Evolutionary conservation across 2,888 invertebrate genomes (phyloP).

Genomic region (Andrena haemorrhoa): DNA sequence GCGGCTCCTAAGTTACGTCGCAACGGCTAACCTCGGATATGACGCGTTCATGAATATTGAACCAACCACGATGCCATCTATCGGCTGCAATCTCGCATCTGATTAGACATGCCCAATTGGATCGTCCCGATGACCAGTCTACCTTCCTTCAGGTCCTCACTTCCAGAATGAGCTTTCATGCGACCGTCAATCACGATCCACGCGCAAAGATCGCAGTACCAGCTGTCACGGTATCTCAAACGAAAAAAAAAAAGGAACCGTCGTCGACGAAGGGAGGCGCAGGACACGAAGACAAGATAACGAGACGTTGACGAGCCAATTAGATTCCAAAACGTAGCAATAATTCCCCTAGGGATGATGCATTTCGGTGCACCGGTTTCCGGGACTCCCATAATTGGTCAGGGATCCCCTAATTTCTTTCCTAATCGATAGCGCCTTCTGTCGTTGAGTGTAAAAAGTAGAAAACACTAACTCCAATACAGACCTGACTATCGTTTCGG

Average conservation of each 20-base stretch:
- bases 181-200: slow-evolving; percentile 62
- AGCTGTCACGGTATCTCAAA: slow-evolving; percentile 78
- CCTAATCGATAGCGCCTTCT: slow-evolving; percentile 53
- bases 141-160: neutral
- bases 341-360: slow-evolving; percentile 61
- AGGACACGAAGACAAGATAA: slow-evolving; percentile 74
- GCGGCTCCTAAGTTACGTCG: slow-evolving; percentile 57
- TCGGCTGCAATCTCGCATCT: neutral
- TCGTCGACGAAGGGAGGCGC: slow-evolving; percentile 26
- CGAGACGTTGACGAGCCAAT: slow-evolving; percentile 83
- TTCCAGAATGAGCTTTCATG: slow-evolving; percentile 42
- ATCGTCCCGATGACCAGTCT: neutral
- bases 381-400: slow-evolving; percentile 55
- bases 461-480: neutral
- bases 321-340: slow-evolving; percentile 78
- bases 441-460: slow-evolving; percentile 17
- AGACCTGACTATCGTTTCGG: slow-evolving; percentile 6
- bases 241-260: slow-evolving; percentile 35
- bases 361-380: slow-evolving; percentile 57
- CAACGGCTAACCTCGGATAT: neutral
- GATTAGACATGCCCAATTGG: neutral
- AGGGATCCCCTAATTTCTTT: slow-evolving; percentile 60
- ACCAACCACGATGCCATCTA: neutral
- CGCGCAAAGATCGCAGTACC: slow-evolving; percentile 74
- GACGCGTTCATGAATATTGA: slow-evolving; percentile 8